Percentiles rank a stretch among this genome's conserved stretches.
These are phyloP conservation scores for Xanthia togata DNA, from an alignment of 2,888 invertebrate species.

Conservation along the genomic window DNA sequence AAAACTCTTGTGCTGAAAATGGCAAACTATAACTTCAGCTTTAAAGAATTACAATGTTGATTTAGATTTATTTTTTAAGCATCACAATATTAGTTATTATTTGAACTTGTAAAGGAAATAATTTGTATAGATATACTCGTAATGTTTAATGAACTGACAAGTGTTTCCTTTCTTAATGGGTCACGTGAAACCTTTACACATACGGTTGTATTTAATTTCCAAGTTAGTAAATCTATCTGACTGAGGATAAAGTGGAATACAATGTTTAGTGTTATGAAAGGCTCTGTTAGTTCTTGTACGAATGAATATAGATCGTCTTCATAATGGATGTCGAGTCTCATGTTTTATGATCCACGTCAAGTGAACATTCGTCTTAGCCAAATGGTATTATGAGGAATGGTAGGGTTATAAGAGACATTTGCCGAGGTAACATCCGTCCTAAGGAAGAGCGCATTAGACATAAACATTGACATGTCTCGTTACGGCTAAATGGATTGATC, in stretches of 20 bases:
- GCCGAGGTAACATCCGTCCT: conserved; percentile 55
- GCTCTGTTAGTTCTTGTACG: conserved; percentile 69
- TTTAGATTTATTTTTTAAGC: neutral
- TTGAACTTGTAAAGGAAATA: neutral
- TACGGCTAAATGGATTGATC: conserved; percentile 68
- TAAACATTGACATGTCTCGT: conserved; percentile 53
- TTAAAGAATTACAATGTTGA: neutral
- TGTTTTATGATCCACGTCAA: conserved; percentile 75
- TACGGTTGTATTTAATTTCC: conserved; percentile 21
- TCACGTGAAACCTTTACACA: conserved; percentile 6
- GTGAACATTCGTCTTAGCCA: conserved; percentile 77
- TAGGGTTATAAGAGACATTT: conserved; percentile 71
- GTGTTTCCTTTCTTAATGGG: neutral
- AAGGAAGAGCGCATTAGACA: conserved; percentile 56
- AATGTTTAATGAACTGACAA: neutral
- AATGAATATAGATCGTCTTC: conserved; percentile 74
- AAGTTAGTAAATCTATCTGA: conserved; percentile 37
- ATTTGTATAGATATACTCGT: neutral
- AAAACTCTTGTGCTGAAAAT: neutral
- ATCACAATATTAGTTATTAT: neutral
- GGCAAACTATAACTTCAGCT: neutral
- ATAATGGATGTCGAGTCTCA: conserved; percentile 66
- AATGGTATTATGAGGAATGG: conserved; percentile 77
- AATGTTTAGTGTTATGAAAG: conserved; percentile 69
- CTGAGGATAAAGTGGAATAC: conserved; percentile 50